Conservation (phyloP, 2,113 vertebrate species). For the Alces alces region DNA sequence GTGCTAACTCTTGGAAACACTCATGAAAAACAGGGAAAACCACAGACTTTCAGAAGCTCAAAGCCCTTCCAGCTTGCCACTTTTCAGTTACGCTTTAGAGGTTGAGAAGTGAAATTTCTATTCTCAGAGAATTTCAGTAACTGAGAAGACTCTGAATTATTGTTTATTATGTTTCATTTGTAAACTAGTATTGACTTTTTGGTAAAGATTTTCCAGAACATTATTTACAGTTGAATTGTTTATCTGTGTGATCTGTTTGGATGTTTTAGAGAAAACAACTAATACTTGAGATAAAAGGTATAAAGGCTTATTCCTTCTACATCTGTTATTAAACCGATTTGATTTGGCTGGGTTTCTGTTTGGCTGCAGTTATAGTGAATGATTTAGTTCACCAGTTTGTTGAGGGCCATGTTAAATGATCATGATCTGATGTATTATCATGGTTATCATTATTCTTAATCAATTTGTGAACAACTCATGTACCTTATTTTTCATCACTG, state of each 20-base stretch:
- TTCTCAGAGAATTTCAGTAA: not conserved
- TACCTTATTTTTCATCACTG: slow-evolving; percentile 26
- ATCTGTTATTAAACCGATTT: not conserved
- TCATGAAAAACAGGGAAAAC: not conserved
- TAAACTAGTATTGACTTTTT: not conserved
- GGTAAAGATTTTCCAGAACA: not conserved
- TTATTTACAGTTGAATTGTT: not conserved
- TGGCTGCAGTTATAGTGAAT: not conserved
- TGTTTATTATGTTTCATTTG: not conserved
- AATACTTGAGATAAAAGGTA: not conserved
- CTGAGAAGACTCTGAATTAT: not conserved
- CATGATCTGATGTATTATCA: not conserved
- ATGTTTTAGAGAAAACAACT: not conserved
- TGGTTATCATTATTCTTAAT: not conserved
- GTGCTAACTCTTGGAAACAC: not conserved
- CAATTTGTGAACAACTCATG: not conserved
- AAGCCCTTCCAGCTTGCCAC: not conserved
- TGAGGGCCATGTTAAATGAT: not conserved
- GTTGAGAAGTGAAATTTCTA: not conserved
- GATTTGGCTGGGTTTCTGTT: not conserved
- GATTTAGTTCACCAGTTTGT: not conserved
- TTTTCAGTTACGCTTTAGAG: not conserved
- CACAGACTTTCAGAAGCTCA: not conserved
- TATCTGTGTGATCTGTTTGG: not conserved
- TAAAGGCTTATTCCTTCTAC: not conserved